Conservation (phyloP, 2,113 vertebrate genomes). For the Nannobrachium achirus region DNA sequence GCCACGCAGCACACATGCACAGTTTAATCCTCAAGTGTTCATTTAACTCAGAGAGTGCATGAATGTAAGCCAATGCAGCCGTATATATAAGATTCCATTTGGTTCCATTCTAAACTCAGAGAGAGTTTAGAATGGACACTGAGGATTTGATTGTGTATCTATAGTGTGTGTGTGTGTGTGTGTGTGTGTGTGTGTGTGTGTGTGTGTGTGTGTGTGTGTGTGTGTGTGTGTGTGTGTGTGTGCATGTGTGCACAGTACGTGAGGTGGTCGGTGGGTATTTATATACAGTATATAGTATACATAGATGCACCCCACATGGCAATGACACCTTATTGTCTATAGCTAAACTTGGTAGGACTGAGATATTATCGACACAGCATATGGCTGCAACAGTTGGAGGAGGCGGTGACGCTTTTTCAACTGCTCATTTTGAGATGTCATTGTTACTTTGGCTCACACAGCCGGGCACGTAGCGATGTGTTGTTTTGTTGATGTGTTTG, state of each 20-base stretch:
- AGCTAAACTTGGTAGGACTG: conserved; percentile 5
- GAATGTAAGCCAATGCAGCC: too few relatives aligned
- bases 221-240: conserved; percentile 17
- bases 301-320: conserved; percentile 29
- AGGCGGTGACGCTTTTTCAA: conserved; percentile 16
- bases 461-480: not conserved
- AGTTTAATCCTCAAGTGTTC: too few relatives aligned
- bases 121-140: too few relatives aligned
- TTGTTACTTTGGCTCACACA: conserved; percentile 19
- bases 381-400: conserved; percentile 24
- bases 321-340: conserved; percentile 38
- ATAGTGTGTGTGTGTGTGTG: too few relatives aligned
- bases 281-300: conserved; percentile 6
- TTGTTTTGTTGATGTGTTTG: not conserved
- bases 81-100: too few relatives aligned
- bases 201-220: not conserved
- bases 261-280: conserved; percentile 52
- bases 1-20: not conserved
- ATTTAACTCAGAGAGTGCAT: too few relatives aligned
- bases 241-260: conserved; percentile 16
- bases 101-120: too few relatives aligned
- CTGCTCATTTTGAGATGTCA: conserved; percentile 10
- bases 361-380: conserved; percentile 41
- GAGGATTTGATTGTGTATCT: too few relatives aligned
- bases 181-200: not conserved